Conservation (phyloP, 2,113 vertebrate genomes). For the Pithys albifrons region DNA sequence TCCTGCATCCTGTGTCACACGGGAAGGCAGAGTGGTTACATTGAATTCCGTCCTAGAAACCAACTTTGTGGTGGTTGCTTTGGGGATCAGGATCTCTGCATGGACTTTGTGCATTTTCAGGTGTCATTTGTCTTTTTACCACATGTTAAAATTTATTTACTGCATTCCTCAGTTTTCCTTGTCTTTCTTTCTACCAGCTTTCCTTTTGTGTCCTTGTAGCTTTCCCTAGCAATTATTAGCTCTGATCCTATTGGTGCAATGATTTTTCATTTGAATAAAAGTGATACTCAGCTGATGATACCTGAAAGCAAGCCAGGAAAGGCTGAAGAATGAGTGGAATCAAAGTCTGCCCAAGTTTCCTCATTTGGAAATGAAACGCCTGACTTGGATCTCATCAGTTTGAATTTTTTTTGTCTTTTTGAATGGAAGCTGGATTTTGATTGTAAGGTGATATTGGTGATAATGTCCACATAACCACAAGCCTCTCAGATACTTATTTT, state of each 20-base stretch:
- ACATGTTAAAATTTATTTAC: not conserved
- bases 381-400: not conserved
- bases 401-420: not conserved
- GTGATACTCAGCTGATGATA: fast-evolving
- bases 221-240: not conserved
- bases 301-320: not conserved
- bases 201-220: not conserved
- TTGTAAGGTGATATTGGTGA: not conserved
- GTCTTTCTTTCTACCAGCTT: not conserved
- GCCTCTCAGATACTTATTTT: not conserved
- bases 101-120: not conserved
- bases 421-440: not conserved
- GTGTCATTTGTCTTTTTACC: not conserved
- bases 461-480: not conserved
- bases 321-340: not conserved
- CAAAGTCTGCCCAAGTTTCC: not conserved
- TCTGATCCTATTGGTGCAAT: not conserved
- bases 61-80: not conserved
- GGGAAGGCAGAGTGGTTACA: not conserved
- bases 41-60: not conserved
- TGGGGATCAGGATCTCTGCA: not conserved
- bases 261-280: not conserved
- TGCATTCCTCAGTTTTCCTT: not conserved
- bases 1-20: not conserved
- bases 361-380: not conserved